These are phyloP conservation scores for Serinus canaria DNA, from an alignment of 2,113 vertebrate genomes.

Conservation along the genomic window DNA sequence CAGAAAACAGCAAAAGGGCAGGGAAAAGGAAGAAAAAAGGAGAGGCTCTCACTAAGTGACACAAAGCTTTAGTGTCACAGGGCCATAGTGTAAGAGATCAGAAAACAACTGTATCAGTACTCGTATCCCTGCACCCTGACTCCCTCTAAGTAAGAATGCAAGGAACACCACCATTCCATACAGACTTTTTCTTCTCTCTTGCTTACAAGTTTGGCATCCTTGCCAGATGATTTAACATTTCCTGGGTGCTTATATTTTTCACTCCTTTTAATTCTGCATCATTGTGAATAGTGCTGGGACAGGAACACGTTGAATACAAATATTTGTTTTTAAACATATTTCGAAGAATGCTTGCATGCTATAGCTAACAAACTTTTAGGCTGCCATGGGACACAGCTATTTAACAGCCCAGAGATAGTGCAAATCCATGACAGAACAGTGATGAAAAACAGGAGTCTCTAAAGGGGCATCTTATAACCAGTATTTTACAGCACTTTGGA, in stretches of 20 bases:
- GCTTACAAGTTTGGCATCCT: neutral
- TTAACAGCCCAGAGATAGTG: neutral
- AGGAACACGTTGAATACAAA: neutral
- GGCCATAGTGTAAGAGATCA: neutral
- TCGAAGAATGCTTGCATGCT: neutral
- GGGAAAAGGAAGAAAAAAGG: neutral
- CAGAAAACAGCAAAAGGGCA: neutral
- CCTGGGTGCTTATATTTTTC: neutral
- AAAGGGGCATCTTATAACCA: neutral
- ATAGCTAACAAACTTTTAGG: neutral
- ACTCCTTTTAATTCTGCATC: neutral
- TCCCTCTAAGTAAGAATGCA: neutral
- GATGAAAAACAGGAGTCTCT: neutral
- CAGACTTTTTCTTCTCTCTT: neutral
- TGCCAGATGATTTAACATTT: neutral
- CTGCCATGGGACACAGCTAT: neutral
- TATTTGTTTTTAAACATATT: neutral
- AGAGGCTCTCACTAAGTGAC: neutral
- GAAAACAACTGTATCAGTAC: neutral
- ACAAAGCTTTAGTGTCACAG: neutral
- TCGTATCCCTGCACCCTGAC: fast-evolving
- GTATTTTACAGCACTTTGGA: neutral
- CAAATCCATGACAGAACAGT: neutral
- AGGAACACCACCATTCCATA: neutral
- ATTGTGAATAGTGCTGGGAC: neutral